Percentiles rank a stretch among this genome's conserved stretches.
phyloP scores from a whole-genome alignment of 2,888 invertebrate genomes.

The Eupelmus urozonus region DNA sequence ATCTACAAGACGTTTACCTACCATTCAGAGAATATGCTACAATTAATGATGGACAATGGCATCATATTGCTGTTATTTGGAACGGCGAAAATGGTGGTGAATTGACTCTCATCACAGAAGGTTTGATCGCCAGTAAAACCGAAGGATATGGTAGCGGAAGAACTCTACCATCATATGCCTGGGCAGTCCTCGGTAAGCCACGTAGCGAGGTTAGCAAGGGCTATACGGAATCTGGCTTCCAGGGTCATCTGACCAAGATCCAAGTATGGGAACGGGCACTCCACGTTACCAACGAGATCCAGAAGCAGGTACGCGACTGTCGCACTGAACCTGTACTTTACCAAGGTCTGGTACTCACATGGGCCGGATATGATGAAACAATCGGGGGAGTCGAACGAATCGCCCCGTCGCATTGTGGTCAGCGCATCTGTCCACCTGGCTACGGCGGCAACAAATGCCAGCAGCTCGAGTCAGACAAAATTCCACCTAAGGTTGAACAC shows the following conservation, averaged over 20 bases:
- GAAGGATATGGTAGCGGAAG: slow-evolving; percentile 92
- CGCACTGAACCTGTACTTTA: slow-evolving; percentile 94
- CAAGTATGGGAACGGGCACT: slow-evolving; percentile 96
- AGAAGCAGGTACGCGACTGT: slow-evolving; percentile 95
- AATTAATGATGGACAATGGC: slow-evolving; percentile 97
- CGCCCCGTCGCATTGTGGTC: slow-evolving; percentile 94
- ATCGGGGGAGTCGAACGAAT: slow-evolving; percentile 93
- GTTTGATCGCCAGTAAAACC: slow-evolving; percentile 94
- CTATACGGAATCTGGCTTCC: slow-evolving; percentile 94
- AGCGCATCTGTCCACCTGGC: slow-evolving; percentile 91
- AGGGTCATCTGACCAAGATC: slow-evolving; percentile 95
- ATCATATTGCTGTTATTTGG: slow-evolving; percentile 97
- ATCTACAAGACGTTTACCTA: slow-evolving; percentile 92
- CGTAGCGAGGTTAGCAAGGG: slow-evolving; percentile 83
- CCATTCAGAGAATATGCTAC: slow-evolving; percentile 95
- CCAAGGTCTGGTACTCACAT: slow-evolving; percentile 90
- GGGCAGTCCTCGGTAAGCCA: slow-evolving; percentile 95
- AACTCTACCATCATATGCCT: slow-evolving; percentile 89
- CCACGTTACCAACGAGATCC: slow-evolving; percentile 94
- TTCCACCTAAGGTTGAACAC: slow-evolving; percentile 90
- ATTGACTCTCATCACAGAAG: slow-evolving; percentile 95
- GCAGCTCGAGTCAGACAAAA: slow-evolving; percentile 89
- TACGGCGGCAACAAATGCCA: slow-evolving; percentile 92
- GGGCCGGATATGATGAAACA: slow-evolving; percentile 95
- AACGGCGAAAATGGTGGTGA: slow-evolving; percentile 91